These are phyloP conservation scores for Pollicipes pollicipes DNA, from an alignment of 1,140 invertebrate genomes.

Conservation along the genomic window DNA sequence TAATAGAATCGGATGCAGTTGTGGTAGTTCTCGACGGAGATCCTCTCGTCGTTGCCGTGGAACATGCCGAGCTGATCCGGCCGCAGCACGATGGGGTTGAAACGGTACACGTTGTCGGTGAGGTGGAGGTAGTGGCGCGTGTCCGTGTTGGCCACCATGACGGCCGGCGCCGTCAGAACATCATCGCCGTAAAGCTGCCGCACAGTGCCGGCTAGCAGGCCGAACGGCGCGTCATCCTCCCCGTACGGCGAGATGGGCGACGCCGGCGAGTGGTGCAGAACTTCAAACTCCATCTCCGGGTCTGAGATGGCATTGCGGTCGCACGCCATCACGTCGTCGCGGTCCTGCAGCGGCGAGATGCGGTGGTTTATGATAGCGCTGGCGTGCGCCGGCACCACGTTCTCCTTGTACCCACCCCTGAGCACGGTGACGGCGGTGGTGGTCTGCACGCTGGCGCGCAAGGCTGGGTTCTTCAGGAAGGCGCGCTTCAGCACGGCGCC, in stretches of 20 bases:
- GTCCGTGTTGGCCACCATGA: slow-evolving; percentile 35
- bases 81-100: slow-evolving; percentile 30
- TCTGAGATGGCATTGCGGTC: slow-evolving; percentile 33
- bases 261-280: slow-evolving; percentile 25
- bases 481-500: slow-evolving; percentile 26
- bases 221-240: slow-evolving; percentile 29
- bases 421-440: slow-evolving; percentile 37
- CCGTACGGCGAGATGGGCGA: slow-evolving; percentile 31
- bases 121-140: slow-evolving; percentile 33
- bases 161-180: slow-evolving; percentile 32
- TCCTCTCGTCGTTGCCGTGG: slow-evolving; percentile 37
- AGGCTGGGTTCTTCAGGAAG: slow-evolving; percentile 26
- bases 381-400: slow-evolving; percentile 35
- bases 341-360: slow-evolving; percentile 33
- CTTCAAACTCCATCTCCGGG: slow-evolving; percentile 26
- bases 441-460: slow-evolving; percentile 33
- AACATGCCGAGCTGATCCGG: slow-evolving; percentile 28
- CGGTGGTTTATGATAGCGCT: slow-evolving; percentile 36
- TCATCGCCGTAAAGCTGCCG: slow-evolving; percentile 29
- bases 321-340: slow-evolving; percentile 32
- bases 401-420: slow-evolving; percentile 34
- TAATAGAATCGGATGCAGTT: background rate
- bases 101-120: slow-evolving; percentile 34
- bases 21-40: slow-evolving; percentile 23
- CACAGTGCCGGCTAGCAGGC: slow-evolving; percentile 30